Conservation (phyloP, 2,888 invertebrate species). For the Acleris cristana region DNA sequence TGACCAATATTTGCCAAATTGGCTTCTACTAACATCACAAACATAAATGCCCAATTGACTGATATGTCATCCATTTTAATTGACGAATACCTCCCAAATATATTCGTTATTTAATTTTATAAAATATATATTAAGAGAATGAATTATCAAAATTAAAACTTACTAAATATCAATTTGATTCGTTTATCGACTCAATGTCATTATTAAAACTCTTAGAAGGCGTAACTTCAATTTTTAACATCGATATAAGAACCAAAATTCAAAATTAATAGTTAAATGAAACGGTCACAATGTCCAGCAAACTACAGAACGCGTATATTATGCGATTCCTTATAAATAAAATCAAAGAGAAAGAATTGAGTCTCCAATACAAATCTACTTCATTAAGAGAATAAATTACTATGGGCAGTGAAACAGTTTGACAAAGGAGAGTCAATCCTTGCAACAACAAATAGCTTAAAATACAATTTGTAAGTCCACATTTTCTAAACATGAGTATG, state of each 20-base stretch:
- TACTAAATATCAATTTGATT: conserved; percentile 34
- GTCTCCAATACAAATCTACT: conserved; percentile 15
- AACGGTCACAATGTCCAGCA: conserved; percentile 19
- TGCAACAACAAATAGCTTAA: conserved; percentile 29
- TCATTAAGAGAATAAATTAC: conserved; percentile 27
- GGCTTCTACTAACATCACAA: conserved; percentile 25
- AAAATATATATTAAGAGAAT: conserved; percentile 38
- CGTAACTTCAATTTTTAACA: background rate
- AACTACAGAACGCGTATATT: conserved; percentile 30
- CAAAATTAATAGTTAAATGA: conserved; percentile 1
- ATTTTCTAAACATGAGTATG: conserved; percentile 28
- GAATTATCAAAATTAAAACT: conserved; percentile 39
- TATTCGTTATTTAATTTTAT: conserved; percentile 28
- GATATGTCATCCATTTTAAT: conserved; percentile 34
- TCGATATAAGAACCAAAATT: conserved; percentile 29
- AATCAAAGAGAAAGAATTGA: conserved; percentile 25
- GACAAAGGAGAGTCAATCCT: conserved; percentile 29
- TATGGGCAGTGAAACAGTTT: conserved; percentile 5
- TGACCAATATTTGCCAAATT: conserved; percentile 38
- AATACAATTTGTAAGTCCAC: conserved; percentile 28
- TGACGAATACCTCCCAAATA: conserved; percentile 37
- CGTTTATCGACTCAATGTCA: conserved; percentile 28
- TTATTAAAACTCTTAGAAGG: background rate
- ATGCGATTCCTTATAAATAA: conserved; percentile 29
- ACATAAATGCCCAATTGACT: conserved; percentile 26